Conservation (phyloP, 2,113 vertebrate species). For the Rhinolophus sinicus region DNA sequence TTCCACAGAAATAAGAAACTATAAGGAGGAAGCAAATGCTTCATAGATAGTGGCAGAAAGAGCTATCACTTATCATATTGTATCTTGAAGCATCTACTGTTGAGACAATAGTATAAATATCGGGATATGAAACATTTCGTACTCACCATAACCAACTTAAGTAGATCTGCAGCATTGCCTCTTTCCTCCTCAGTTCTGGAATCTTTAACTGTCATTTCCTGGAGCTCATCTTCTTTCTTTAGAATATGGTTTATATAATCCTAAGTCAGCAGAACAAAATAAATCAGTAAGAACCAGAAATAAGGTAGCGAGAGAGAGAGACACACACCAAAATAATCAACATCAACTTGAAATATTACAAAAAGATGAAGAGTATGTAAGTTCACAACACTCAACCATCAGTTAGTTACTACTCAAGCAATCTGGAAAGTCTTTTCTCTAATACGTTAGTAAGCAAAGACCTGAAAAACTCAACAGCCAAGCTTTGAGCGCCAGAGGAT, state of each 20-base stretch:
- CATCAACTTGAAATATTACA: background rate
- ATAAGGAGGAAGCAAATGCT: background rate
- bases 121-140: background rate
- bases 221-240: conserved; percentile 85
- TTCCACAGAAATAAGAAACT: background rate
- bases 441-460: background rate
- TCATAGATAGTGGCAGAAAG: background rate
- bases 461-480: background rate
- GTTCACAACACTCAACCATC: background rate
- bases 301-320: background rate
- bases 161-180: conserved; percentile 85
- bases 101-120: background rate
- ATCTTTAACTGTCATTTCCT: conserved; percentile 89
- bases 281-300: background rate
- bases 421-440: background rate
- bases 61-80: background rate
- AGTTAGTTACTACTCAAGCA: background rate
- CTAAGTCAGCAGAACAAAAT: conserved; percentile 80
- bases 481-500: background rate
- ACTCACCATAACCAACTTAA: conserved; percentile 88
- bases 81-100: background rate
- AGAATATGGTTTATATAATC: conserved; percentile 90
- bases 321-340: background rate
- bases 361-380: background rate
- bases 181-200: conserved; percentile 88